phyloP scores from a whole-genome alignment of 2,888 invertebrate species.

The Ernsta delagoae region DNA sequence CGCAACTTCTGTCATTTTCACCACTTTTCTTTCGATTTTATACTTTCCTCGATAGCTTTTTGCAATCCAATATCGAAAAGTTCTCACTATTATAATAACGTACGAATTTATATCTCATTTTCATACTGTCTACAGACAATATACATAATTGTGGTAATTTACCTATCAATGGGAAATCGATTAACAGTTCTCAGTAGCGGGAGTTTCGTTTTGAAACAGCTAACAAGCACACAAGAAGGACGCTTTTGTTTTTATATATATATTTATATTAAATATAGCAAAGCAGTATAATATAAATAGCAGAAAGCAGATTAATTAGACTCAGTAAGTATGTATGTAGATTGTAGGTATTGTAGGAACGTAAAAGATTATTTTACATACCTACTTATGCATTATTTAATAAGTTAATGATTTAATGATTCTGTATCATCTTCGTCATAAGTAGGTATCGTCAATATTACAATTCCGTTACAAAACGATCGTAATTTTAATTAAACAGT shows the following conservation, averaged over 20 bases:
- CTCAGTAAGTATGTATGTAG: too few species aligned
- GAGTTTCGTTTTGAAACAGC: neutral
- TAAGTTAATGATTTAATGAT: too few species aligned
- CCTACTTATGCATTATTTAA: too few species aligned
- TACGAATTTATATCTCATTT: slow-evolving; percentile 20
- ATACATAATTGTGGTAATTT: too few species aligned
- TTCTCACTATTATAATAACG: slow-evolving; percentile 22
- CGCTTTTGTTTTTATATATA: neutral
- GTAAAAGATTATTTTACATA: too few species aligned
- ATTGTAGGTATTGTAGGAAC: too few species aligned
- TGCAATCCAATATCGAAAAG: slow-evolving; percentile 29
- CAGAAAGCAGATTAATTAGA: too few species aligned
- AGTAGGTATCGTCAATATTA: neutral
- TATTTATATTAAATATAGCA: too few species aligned
- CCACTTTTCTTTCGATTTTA: slow-evolving; percentile 59
- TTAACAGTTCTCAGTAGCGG: neutral
- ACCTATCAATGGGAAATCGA: slow-evolving; percentile 5
- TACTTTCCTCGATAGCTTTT: slow-evolving; percentile 57
- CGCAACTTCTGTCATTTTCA: slow-evolving; percentile 66
- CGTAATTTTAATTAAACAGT: slow-evolving; percentile 1
- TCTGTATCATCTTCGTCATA: neutral
- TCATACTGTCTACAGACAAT: neutral
- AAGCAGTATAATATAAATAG: too few species aligned
- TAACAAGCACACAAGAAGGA: neutral
- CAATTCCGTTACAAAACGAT: slow-evolving; percentile 3